A percentile compares a stretch with the other conserved stretches of the same genome.
Conservation (phyloP, 2,797 vertebrate genomes). For the Chelidonichthys spinosus region DNA sequence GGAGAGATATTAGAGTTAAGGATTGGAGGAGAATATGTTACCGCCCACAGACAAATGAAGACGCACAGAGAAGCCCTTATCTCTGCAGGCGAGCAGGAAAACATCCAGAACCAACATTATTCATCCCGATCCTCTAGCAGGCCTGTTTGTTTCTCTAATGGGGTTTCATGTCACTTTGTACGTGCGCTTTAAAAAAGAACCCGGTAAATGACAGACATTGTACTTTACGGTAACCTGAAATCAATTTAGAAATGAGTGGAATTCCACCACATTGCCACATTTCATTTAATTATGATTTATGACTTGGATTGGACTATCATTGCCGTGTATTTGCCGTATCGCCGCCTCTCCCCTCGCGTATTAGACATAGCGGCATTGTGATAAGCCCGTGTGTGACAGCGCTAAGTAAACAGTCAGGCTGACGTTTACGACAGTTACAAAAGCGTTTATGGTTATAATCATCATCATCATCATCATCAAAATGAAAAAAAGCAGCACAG, state of each 20-base stretch:
- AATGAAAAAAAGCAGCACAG: conserved; percentile 46
- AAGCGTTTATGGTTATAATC: conserved; percentile 68
- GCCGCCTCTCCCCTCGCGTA: neutral
- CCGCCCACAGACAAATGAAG: conserved; percentile 84
- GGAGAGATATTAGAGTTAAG: conserved; percentile 78
- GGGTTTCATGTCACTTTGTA: conserved; percentile 10
- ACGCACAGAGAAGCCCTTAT: conserved; percentile 69
- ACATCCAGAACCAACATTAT: conserved; percentile 51
- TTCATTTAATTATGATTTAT: neutral
- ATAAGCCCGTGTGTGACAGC: conserved; percentile 46
- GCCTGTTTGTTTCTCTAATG: too few species aligned
- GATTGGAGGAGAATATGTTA: conserved; percentile 79
- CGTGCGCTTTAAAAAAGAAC: neutral
- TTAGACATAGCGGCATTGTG: conserved; percentile 37
- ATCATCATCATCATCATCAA: conserved; percentile 9
- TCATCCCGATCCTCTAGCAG: neutral
- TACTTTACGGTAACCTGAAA: neutral
- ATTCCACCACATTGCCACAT: neutral
- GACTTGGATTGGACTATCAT: neutral
- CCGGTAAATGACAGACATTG: too few species aligned
- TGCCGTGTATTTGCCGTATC: neutral
- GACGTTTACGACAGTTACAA: conserved; percentile 73
- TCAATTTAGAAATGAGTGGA: neutral
- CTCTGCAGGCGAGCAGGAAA: conserved; percentile 64
- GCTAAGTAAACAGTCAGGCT: conserved; percentile 54